These are phyloP conservation scores for Pachyuromys duprasi DNA, from an alignment of 2,797 vertebrate species.

Conservation along the genomic window DNA sequence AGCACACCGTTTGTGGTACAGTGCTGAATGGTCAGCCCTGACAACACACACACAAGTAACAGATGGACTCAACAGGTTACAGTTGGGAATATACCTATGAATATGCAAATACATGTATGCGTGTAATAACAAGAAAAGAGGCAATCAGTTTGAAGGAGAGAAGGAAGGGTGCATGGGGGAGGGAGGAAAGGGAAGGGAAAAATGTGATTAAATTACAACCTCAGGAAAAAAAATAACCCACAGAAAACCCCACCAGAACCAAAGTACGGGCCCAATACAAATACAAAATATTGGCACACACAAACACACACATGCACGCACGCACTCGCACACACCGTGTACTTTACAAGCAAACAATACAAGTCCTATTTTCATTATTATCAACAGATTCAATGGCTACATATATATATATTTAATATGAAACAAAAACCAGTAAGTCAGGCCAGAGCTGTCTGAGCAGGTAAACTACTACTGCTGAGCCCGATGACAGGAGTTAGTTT, in stretches of 20 bases:
- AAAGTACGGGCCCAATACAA: background rate
- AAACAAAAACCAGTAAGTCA: background rate
- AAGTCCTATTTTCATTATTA: background rate
- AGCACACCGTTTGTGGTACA: background rate
- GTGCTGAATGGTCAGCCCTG: background rate
- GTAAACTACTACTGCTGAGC: no score
- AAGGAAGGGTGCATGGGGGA: background rate
- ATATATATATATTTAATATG: no score
- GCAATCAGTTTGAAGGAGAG: background rate
- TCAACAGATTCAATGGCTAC: background rate
- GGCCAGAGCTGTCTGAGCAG: background rate
- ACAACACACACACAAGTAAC: background rate
- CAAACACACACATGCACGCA: no score
- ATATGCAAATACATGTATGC: background rate
- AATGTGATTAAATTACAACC: background rate
- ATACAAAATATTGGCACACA: background rate
- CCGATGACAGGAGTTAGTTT: background rate
- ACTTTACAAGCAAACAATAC: background rate
- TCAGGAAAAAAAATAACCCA: background rate
- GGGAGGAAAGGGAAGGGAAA: background rate
- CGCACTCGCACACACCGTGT: background rate
- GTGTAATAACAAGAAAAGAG: background rate
- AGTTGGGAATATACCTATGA: background rate
- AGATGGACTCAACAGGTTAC: background rate
- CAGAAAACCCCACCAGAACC: background rate